Conservation (phyloP, 2,888 invertebrate genomes). For the Thyatira batis region DNA sequence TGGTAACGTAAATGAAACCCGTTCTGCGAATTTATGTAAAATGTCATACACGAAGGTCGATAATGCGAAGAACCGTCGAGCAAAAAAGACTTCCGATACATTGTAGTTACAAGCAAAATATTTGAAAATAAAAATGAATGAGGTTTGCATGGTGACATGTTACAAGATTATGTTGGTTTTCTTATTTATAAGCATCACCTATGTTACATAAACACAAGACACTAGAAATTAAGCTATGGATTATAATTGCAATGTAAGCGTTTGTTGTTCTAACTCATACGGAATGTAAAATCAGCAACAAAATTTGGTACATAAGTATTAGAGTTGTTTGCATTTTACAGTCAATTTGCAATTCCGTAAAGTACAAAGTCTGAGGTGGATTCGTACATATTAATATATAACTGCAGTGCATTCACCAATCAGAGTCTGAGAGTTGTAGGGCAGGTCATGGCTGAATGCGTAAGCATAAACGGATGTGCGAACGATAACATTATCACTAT, state of each 20-base stretch:
- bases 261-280: background rate
- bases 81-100: conserved; percentile 46
- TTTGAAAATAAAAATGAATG: conserved; percentile 1
- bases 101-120: conserved; percentile 9
- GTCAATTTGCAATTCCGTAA: background rate
- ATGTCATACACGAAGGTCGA: conserved; percentile 60
- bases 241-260: background rate
- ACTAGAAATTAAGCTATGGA: background rate
- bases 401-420: conserved; percentile 58
- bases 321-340: background rate
- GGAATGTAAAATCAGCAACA: background rate
- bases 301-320: background rate
- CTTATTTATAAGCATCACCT: no score
- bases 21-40: conserved; percentile 55
- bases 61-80: conserved; percentile 50
- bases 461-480: conserved; percentile 75
- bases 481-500: conserved; percentile 68
- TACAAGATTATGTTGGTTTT: background rate
- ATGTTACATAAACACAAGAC: no score
- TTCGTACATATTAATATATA: conserved; percentile 48
- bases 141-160: background rate
- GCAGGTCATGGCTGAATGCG: conserved; percentile 79
- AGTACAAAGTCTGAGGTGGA: conserved; percentile 14
- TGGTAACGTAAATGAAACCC: conserved; percentile 42
- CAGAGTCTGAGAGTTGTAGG: conserved; percentile 65